Evolutionary conservation across 2,113 vertebrate species (phyloP).

Genomic region (Triplophysa siluroides): DNA sequence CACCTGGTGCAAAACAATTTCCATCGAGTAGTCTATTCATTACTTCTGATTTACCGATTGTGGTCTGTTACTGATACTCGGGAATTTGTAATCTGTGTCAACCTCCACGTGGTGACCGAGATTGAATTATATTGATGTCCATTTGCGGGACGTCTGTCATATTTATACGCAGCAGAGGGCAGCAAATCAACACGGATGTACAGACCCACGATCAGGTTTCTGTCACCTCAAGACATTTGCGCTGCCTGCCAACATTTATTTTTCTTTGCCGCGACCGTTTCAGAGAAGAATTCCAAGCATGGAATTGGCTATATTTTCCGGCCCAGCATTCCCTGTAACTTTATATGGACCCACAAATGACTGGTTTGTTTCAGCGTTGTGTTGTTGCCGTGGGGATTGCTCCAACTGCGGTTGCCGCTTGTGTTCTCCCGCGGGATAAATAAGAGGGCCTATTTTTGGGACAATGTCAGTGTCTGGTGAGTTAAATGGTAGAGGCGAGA

Average conservation of each 20-base stretch:
- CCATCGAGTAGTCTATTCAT: neutral
- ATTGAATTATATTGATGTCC: constrained; percentile 21
- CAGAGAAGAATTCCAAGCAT: constrained; percentile 25
- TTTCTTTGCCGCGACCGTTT: constrained; percentile 31
- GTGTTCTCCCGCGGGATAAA: constrained; percentile 58
- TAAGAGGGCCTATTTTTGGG: constrained; percentile 73
- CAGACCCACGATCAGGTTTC: constrained; percentile 26
- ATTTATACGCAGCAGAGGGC: constrained; percentile 68
- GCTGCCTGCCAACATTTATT: constrained; percentile 43
- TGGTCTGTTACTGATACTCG: neutral
- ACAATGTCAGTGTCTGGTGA: constrained; percentile 58
- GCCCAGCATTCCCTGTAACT: constrained; percentile 1
- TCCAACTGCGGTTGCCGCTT: constrained; percentile 20
- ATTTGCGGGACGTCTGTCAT: constrained; percentile 42
- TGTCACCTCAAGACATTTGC: constrained; percentile 8
- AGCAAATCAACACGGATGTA: constrained; percentile 51
- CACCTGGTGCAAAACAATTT: neutral
- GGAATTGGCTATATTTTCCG: constrained; percentile 27
- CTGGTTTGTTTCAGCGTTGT: constrained; percentile 12
- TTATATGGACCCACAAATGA: neutral
- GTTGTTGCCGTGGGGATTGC: constrained; percentile 33
- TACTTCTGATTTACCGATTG: neutral
- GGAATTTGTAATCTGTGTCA: neutral
- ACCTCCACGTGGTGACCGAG: constrained; percentile 13
- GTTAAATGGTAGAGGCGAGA: constrained; percentile 55